phyloP scores from a whole-genome alignment of 2,113 vertebrate genomes.

The Zapus hudsonius region DNA sequence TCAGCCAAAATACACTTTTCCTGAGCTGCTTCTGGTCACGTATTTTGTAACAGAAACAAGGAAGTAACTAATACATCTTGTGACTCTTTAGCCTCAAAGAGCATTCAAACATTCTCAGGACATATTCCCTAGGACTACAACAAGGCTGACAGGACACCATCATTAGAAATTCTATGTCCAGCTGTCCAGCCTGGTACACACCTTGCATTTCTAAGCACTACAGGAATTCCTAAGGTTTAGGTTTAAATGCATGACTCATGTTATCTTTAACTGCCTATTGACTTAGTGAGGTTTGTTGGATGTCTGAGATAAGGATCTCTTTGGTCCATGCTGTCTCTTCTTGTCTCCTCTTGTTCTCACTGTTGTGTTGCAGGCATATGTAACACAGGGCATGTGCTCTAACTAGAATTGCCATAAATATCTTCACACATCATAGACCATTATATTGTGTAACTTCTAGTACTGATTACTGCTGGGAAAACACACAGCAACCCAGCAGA shows the following conservation, averaged over 20 bases:
- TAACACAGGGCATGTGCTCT: background rate
- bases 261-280: background rate
- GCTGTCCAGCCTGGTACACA: too few species aligned
- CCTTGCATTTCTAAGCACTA: background rate
- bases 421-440: constrained; percentile 45
- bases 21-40: too few species aligned
- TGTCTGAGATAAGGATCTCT: background rate
- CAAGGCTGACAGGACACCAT: background rate
- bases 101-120: background rate
- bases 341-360: background rate
- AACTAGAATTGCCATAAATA: background rate
- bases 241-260: background rate
- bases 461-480: constrained; percentile 17
- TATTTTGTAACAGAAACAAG: too few species aligned
- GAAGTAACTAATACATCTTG: too few species aligned
- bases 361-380: background rate
- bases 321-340: background rate
- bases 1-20: too few species aligned
- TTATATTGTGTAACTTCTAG: constrained; percentile 59
- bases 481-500: constrained; percentile 51
- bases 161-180: background rate
- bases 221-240: background rate
- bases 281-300: background rate
- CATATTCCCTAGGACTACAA: background rate
- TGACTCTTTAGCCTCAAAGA: background rate